These are phyloP conservation scores for Alectoris magna DNA, from an alignment of 2,797 vertebrate species.

Conservation along the genomic window DNA sequence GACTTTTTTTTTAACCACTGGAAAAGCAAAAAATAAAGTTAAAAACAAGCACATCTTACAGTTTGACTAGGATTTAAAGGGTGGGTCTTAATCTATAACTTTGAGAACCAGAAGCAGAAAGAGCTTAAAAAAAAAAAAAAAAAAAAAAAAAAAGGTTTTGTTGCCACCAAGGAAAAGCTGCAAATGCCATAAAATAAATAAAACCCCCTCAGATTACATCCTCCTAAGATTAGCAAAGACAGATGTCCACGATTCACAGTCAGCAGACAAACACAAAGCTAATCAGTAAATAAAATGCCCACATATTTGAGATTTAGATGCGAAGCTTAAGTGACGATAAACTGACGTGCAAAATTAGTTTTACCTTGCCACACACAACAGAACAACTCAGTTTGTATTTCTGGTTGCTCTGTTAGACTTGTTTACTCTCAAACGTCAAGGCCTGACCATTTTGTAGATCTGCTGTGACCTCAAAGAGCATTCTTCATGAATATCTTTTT, in stretches of 20 bases:
- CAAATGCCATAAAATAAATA: slow-evolving; percentile 35
- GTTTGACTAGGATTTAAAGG: background rate
- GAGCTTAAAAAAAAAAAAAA: slow-evolving; percentile 1
- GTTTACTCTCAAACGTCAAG: background rate
- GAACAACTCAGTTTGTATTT: slow-evolving; percentile 32
- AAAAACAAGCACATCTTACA: background rate
- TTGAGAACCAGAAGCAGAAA: background rate
- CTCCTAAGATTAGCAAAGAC: slow-evolving; percentile 52
- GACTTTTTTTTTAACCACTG: background rate
- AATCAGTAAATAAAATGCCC: slow-evolving; percentile 50
- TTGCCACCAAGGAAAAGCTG: background rate
- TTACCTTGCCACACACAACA: slow-evolving; percentile 24
- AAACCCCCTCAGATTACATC: slow-evolving; percentile 13
- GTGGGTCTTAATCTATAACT: background rate
- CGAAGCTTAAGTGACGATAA: background rate
- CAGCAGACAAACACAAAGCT: slow-evolving; percentile 46
- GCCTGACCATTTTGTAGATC: background rate
- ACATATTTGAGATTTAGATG: slow-evolving; percentile 57
- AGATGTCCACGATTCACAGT: slow-evolving; percentile 37
- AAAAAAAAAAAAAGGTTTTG: background rate
- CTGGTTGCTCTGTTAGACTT: slow-evolving; percentile 12
- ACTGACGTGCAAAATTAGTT: slow-evolving; percentile 21
- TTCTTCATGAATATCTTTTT: background rate
- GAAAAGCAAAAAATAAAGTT: no score
- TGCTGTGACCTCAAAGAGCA: background rate